Evolutionary conservation across 1,140 invertebrate genomes (phyloP).

Genomic region (Zaprionus kolodkinae): DNA sequence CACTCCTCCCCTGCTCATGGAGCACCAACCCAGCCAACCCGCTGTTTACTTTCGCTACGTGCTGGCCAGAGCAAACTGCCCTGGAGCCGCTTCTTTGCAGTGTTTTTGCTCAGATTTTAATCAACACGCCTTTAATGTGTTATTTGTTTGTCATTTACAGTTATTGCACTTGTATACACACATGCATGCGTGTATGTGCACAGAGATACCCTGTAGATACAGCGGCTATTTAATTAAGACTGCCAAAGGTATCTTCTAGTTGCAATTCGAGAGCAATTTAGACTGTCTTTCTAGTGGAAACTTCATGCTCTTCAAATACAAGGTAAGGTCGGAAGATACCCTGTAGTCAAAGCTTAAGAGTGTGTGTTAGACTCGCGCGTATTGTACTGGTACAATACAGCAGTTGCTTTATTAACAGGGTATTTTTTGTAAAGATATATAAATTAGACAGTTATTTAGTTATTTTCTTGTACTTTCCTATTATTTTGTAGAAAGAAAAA

Average conservation of each 20-base stretch:
- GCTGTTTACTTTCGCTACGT: not conserved
- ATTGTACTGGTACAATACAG: not conserved
- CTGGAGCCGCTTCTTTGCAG: slow-evolving; percentile 17
- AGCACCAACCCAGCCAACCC: not conserved
- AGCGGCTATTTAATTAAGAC: not conserved
- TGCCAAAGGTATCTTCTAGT: not conserved
- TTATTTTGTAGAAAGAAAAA: no score
- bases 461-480: no score
- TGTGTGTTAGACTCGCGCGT: not conserved
- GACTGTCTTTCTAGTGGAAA: no score
- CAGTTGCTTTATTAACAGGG: not conserved
- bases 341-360: no score
- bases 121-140: slow-evolving; percentile 69
- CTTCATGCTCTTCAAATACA: no score
- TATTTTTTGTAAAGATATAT: not conserved
- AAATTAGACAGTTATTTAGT: no score
- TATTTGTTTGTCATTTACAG: slow-evolving; percentile 76
- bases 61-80: not conserved
- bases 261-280: no score
- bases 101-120: slow-evolving; percentile 68
- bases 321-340: no score
- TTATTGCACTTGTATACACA: slow-evolving; percentile 14
- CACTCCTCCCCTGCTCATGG: not conserved
- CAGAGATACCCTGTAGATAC: slow-evolving; percentile 8
- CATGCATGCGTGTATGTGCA: slow-evolving; percentile 10